Percentiles rank a stretch among this genome's conserved stretches.
phyloP scores from a whole-genome alignment of 35 echinoderm and acorn worm genomes.

The Chiridota heheva region DNA sequence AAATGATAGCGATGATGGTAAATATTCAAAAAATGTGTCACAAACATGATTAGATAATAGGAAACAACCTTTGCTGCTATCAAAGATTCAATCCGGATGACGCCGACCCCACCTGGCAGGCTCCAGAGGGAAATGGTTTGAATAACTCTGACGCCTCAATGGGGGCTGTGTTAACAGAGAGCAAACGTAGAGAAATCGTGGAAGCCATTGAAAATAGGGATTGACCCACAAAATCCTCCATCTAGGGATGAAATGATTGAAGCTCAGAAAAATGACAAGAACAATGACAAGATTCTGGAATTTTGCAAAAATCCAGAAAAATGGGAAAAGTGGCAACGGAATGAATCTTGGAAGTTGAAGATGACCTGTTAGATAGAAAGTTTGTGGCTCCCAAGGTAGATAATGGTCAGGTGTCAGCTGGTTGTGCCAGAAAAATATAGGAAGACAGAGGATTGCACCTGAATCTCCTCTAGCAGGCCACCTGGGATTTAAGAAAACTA shows the following conservation, averaged over 20 bases:
- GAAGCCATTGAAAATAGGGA: too few species aligned
- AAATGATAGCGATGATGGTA: too few species aligned
- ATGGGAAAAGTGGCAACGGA: background rate
- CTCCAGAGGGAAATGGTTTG: too few species aligned
- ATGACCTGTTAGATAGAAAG: background rate
- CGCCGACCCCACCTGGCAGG: too few species aligned
- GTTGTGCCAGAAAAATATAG: constrained; percentile 30
- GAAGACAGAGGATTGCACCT: constrained; percentile 15
- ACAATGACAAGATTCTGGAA: background rate
- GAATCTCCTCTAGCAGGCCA: constrained; percentile 28
- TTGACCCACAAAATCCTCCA: too few species aligned
- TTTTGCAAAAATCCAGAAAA: background rate
- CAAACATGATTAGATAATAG: too few species aligned
- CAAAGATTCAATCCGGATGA: too few species aligned
- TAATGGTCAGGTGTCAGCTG: background rate
- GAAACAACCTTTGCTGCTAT: too few species aligned
- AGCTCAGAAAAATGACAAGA: background rate
- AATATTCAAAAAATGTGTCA: too few species aligned
- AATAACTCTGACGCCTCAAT: too few species aligned
- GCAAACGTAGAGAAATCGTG: too few species aligned
- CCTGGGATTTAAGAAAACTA: background rate
- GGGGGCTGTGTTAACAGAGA: too few species aligned
- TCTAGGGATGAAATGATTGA: background rate
- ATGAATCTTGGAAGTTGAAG: background rate
- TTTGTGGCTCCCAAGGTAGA: background rate